Evolutionary conservation across 2,888 invertebrate species (phyloP).

Genomic region (Pseudanteris insignis): DNA sequence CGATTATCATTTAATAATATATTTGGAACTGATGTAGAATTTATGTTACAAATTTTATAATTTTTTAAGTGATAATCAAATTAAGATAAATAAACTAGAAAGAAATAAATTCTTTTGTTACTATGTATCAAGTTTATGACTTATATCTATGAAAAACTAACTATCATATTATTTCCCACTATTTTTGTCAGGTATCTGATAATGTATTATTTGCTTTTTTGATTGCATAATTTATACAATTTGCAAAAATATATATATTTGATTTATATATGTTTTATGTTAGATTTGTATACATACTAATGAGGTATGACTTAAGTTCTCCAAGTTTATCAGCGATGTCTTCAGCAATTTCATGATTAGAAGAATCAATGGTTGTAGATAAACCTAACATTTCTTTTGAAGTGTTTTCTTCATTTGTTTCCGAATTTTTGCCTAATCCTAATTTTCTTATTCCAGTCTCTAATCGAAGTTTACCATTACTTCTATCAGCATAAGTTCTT

Average conservation of each 20-base stretch:
- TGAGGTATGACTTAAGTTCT: conserved; percentile 78
- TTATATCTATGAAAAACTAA: too few relatives aligned
- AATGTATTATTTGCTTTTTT: too few relatives aligned
- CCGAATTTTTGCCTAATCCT: conserved; percentile 27
- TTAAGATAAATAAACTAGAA: too few relatives aligned
- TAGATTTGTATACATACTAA: conserved; percentile 70
- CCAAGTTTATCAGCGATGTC: conserved; percentile 76
- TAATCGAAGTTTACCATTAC: conserved; percentile 70
- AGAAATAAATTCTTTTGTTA: too few relatives aligned
- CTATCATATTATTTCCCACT: too few relatives aligned
- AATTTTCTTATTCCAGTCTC: conserved; percentile 68
- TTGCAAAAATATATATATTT: neutral
- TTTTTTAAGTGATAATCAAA: too few relatives aligned
- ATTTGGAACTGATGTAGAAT: too few relatives aligned
- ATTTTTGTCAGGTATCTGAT: too few relatives aligned
- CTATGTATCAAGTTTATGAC: too few relatives aligned
- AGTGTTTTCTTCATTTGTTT: conserved; percentile 47
- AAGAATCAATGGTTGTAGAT: conserved; percentile 67
- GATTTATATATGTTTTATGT: too few relatives aligned
- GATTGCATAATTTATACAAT: neutral
- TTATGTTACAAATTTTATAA: too few relatives aligned
- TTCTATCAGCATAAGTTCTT: conserved; percentile 71
- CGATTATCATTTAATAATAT: too few relatives aligned
- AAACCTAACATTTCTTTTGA: conserved; percentile 73
- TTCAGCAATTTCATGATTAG: conserved; percentile 63